phyloP scores from a whole-genome alignment of 2,888 invertebrate genomes.

The Lobophora halterata region DNA sequence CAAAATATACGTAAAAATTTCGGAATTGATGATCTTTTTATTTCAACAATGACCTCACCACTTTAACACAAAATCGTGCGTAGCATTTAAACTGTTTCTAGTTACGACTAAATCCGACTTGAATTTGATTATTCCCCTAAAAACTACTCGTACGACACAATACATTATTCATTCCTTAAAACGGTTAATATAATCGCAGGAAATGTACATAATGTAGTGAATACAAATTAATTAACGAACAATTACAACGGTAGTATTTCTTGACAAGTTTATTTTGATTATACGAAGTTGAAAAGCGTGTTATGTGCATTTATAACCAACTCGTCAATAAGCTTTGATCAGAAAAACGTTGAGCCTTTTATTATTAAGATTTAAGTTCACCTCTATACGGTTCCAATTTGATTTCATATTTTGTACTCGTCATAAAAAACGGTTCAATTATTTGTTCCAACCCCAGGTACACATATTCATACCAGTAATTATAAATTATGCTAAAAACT shows the following conservation, averaged over 20 bases:
- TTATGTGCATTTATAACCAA: no score
- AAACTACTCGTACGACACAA: conserved; percentile 18
- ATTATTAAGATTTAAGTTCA: no score
- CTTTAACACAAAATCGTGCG: no score
- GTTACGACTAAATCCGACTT: conserved; percentile 5
- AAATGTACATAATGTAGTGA: conserved; percentile 10
- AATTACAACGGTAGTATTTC: no score
- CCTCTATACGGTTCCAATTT: no score
- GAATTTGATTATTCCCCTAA: conserved; percentile 13
- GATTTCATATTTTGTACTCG: background rate
- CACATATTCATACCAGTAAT: conserved; percentile 3
- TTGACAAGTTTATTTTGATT: no score
- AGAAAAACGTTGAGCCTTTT: no score
- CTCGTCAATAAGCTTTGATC: no score
- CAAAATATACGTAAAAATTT: no score
- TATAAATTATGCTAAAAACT: conserved; percentile 16
- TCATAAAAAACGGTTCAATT: background rate
- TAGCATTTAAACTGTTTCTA: conserved; percentile 9
- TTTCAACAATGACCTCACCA: no score
- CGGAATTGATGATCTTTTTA: no score
- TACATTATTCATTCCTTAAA: conserved; percentile 19
- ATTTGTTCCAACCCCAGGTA: conserved; percentile 2
- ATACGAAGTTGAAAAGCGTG: no score
- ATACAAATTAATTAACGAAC: conserved; percentile 17
- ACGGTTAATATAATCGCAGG: conserved; percentile 12